phyloP scores from a whole-genome alignment of 2,888 invertebrate species.

The Drosophila ochracea region DNA sequence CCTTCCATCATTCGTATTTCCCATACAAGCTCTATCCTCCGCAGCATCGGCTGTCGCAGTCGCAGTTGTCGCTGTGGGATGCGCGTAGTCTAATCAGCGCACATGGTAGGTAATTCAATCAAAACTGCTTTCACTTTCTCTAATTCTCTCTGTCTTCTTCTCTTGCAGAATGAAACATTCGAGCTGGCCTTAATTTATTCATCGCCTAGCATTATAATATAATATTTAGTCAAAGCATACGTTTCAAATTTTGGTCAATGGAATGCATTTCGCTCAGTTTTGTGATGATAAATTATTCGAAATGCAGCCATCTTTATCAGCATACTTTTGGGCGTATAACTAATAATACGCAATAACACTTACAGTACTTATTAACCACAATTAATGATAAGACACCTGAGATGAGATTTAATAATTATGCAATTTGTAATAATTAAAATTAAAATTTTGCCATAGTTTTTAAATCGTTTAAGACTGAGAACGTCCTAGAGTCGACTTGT shows the following conservation, averaged over 20 bases:
- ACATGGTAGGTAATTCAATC: conserved; percentile 69
- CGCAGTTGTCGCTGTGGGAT: conserved; percentile 84
- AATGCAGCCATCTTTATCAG: conserved; percentile 69
- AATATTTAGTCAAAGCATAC: conserved; percentile 70
- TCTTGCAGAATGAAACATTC: conserved; percentile 68
- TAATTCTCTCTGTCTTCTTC: neutral
- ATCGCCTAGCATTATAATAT: conserved; percentile 63
- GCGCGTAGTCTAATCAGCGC: conserved; percentile 84
- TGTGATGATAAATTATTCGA: conserved; percentile 72
- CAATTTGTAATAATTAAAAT: conserved; percentile 76
- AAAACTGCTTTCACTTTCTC: neutral
- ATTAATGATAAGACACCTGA: conserved; percentile 53
- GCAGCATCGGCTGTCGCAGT: conserved; percentile 84
- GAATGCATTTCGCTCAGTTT: conserved; percentile 71
- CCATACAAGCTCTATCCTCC: conserved; percentile 83
- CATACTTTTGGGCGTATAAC: conserved; percentile 52
- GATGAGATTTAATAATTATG: conserved; percentile 75
- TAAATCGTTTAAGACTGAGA: conserved; percentile 85
- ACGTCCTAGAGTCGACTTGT: conserved; percentile 82
- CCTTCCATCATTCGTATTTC: conserved; percentile 83
- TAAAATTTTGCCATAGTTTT: conserved; percentile 84
- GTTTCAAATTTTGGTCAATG: conserved; percentile 57
- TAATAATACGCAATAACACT: conserved; percentile 38
- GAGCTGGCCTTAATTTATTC: conserved; percentile 69
- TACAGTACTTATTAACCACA: conserved; percentile 52